Percentiles rank a stretch among this genome's conserved stretches.
Evolutionary conservation across 1,140 invertebrate species (phyloP).

Genomic region (Sitodiplosis mosellana): DNA sequence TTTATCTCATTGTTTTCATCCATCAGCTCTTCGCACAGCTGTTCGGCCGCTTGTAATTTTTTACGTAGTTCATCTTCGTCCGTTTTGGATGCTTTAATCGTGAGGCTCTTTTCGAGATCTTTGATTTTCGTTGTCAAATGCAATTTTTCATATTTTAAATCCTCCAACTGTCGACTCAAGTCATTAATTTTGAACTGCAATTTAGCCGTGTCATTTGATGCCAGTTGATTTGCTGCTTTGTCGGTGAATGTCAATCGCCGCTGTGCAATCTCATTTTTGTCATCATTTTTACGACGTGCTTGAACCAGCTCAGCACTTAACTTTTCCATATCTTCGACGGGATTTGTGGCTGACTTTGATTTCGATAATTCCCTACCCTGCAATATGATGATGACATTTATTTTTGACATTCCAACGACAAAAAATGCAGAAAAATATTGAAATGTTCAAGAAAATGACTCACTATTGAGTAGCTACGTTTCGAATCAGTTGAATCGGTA

Average conservation of each 20-base stretch:
- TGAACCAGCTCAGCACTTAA: constrained; percentile 51
- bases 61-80: constrained; percentile 47
- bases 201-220: constrained; percentile 47
- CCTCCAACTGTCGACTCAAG: constrained; percentile 54
- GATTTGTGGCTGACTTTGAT: no score
- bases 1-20: constrained; percentile 94
- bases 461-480: no score
- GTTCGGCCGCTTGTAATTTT: constrained; percentile 70
- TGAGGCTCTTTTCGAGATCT: constrained; percentile 48
- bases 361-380: no score
- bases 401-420: no score
- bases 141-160: constrained; percentile 65
- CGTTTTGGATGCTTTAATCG: constrained; percentile 9
- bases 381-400: no score
- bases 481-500: no score
- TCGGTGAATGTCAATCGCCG: constrained; percentile 56
- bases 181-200: constrained; percentile 70
- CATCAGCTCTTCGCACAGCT: constrained; percentile 78
- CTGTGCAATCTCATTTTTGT: constrained; percentile 70
- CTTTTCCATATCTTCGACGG: constrained; percentile 38
- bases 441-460: no score
- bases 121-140: constrained; percentile 45
- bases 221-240: constrained; percentile 46
- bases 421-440: no score
- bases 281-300: constrained; percentile 44